Base-by-base conservation (phyloP, 2,797 vertebrate species). In the Lagorchestes hirsutus region DNA sequence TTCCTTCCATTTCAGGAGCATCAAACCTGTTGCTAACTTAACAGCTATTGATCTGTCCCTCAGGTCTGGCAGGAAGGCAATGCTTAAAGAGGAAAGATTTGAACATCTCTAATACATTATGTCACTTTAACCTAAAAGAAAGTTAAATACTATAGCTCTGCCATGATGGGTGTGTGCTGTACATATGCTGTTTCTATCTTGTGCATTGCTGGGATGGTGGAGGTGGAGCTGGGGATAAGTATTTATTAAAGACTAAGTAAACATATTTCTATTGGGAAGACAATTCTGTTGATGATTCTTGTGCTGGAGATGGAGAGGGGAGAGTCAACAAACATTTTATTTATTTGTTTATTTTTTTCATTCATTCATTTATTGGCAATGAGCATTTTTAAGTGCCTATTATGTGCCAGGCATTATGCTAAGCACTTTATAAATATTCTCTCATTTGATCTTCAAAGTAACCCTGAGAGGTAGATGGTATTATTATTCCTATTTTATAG, bases 1-100 rank as follows among this genome's bases (percentile, higher is more conserved):
- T 50, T 87, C 74, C 74, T 50, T 93, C 10, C 4, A 56, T 93
- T 90, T 93, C 34, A 13, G 27, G 52, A 50, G 95, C 90, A 54
- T 94, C 54, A 67, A 4, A 31, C 93, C 50, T 54, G 74, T 24
- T 92, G 92, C 29, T 54, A 55, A 18, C 50, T 55, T n/a, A 0
- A 56, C 8, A 50, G 52, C 13, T 96, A 90, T 90, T 92, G 96
- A 62, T 82, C 34, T 93, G 95, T 31, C 34, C 94, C 55, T 96
- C 5, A 22, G 34, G 50, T 82, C 59, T 67, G 12, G 67, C 46
- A 90, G 74, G 54, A 93, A 93, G 5, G 54, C 96, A 93, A 58
- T 9, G 87, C 46, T 27, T 90, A 12, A 3, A 91, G 92, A 55
- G 34, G 91, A 96, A 34, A 95, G 31, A 24, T 27, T 22, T 93